A percentile compares a stretch with the other conserved stretches of the same genome.
These are phyloP conservation scores for Antheraea assamensis DNA, from an alignment of 2,888 invertebrate genomes.

Conservation along the genomic window DNA sequence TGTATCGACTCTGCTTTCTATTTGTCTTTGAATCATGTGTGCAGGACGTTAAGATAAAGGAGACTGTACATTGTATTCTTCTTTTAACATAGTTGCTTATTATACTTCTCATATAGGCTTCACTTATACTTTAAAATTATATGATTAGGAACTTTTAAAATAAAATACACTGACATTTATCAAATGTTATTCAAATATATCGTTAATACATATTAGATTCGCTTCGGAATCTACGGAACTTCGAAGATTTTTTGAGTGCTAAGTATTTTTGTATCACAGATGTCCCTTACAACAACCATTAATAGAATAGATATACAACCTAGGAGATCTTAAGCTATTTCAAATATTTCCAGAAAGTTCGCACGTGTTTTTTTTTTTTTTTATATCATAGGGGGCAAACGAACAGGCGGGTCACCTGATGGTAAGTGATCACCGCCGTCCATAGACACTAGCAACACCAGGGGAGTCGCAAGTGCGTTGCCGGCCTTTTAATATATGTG, in stretches of 20 bases:
- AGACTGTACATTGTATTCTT: background rate
- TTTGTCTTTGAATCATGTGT: constrained; percentile 19
- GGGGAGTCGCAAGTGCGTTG: too few relatives aligned
- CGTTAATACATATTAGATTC: background rate
- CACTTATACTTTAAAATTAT: background rate
- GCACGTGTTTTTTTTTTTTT: too few relatives aligned
- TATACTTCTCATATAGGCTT: background rate
- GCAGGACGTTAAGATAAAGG: constrained; percentile 25
- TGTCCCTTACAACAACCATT: too few relatives aligned
- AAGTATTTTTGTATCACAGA: too few relatives aligned
- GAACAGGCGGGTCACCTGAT: too few relatives aligned
- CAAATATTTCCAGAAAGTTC: background rate
- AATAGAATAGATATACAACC: too few relatives aligned
- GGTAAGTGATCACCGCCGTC: too few relatives aligned
- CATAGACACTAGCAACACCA: too few relatives aligned
- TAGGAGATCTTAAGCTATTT: background rate
- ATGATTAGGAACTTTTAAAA: background rate
- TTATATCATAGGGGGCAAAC: too few relatives aligned
- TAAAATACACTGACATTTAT: background rate
- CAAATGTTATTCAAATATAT: background rate
- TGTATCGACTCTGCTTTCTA: constrained; percentile 1
- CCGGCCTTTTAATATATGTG: too few relatives aligned
- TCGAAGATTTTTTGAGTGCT: background rate
- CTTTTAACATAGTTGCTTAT: background rate
- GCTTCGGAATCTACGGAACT: background rate